Conservation (phyloP, 2,797 vertebrate species). For the Lacerta bilineata region DNA sequence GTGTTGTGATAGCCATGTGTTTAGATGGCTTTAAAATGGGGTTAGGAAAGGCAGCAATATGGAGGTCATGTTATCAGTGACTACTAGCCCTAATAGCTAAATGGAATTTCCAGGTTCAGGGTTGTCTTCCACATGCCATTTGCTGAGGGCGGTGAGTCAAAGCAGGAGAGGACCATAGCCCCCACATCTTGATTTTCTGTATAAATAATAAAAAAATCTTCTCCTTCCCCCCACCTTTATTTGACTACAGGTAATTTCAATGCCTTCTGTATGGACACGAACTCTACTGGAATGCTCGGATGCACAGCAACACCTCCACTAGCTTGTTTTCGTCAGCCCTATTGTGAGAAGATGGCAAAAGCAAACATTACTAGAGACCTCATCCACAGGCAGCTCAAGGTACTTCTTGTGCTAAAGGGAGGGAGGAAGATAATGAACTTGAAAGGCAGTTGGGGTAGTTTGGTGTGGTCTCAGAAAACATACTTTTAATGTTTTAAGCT, state of each 20-base stretch:
- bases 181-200: not conserved
- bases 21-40: not conserved
- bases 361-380: conserved; percentile 94
- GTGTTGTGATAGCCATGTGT: too few relatives aligned
- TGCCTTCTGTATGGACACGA: conserved; percentile 65
- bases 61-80: too few relatives aligned
- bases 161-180: too few relatives aligned
- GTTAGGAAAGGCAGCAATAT: not conserved
- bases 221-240: not conserved
- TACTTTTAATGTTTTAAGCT: not conserved
- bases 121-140: not conserved
- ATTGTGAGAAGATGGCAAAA: conserved; percentile 87
- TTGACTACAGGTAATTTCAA: conserved; percentile 76
- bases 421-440: not conserved
- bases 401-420: conserved; percentile 48
- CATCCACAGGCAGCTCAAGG: conserved; percentile 91
- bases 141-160: not conserved
- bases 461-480: not conserved
- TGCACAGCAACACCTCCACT: conserved; percentile 75
- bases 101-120: not conserved
- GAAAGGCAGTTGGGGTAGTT: not conserved
- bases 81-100: not conserved
- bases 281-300: conserved; percentile 80
- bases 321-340: conserved; percentile 70
- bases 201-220: not conserved